Evolutionary conservation across 2,113 vertebrate genomes (phyloP), one percentile per base, ranked within the genome.

Genomic region (Proterorhinus semilunaris): DNA sequence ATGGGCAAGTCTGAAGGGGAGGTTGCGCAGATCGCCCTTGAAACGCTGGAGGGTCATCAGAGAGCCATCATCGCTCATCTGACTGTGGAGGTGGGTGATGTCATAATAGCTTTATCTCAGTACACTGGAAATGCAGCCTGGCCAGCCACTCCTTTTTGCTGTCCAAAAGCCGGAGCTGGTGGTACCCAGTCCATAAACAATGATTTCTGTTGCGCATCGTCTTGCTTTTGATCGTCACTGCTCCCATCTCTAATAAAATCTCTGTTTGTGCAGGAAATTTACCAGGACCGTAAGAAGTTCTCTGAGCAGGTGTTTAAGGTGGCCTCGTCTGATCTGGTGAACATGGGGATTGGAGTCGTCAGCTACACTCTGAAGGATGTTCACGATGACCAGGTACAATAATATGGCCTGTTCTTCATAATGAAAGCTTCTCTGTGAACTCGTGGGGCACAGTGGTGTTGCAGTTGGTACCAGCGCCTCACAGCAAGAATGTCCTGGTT

Each of bases 351-450:
- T 42, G 95, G 95, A 0, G 95, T 98, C 10, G 96, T 98, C 83
- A 98, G 95, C 92, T 98, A 98, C 86, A 98, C 96, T 0, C 92
- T 98, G 43, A 98, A 98, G 88, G 96, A 98, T 51, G 96, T 98
- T 70, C 95, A 97, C 0, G 95, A 98, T 0, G 96, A 98, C 82
- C 96, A 97, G 95, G 97, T 96, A 76, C 15, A 54, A 54, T n/a
- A 8, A 6, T 13, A 53, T 8, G 16, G 1, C 10, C 17, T 8
- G 16, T 3, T 17, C 17, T 17, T 17, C 5, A 15, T 9, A 17
- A 9, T 17, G 7, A 36, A 36, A 36, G 27, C 27, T 3, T 36
- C 4, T 36, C 27, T 36, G 4, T 36, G 4, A 36, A 36, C 27
- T 3, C 4, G 27, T 36, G 27, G 2, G 27, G 27, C 27, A 36